phyloP scores from a whole-genome alignment of 2,113 vertebrate genomes.

The Cinclus cinclus region DNA sequence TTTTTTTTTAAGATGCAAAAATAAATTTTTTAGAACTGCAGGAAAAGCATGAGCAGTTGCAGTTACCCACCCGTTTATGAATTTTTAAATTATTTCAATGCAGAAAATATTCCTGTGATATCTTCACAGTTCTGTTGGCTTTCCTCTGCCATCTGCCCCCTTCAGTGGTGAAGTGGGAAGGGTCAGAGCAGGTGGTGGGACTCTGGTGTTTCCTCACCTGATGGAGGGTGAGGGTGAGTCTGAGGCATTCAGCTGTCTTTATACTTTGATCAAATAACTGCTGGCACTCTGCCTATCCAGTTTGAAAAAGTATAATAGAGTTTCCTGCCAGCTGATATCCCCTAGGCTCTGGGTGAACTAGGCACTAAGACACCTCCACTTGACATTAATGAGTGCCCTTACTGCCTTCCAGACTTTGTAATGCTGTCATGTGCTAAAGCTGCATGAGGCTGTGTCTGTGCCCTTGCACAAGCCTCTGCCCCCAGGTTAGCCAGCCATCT shows the following conservation, averaged over 20 bases:
- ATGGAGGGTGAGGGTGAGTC: not conserved
- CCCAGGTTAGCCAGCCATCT: not conserved
- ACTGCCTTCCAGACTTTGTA: not conserved
- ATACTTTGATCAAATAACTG: not conserved
- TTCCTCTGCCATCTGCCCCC: not conserved
- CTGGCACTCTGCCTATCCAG: not conserved
- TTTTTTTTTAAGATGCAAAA: not conserved
- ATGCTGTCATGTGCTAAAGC: not conserved
- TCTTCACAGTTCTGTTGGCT: not conserved
- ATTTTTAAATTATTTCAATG: not conserved
- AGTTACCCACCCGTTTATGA: not conserved
- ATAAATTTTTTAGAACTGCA: not conserved
- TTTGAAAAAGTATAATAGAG: accelerated
- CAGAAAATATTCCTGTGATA: not conserved
- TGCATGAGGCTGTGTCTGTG: not conserved
- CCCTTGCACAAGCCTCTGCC: not conserved
- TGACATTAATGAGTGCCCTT: not conserved
- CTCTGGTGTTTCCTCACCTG: not conserved
- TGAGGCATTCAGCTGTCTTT: not conserved
- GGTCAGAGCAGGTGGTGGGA: accelerated
- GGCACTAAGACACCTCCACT: not conserved
- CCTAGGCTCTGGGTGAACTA: not conserved
- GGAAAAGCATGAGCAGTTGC: not conserved
- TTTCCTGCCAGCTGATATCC: not conserved
- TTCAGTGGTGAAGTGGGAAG: not conserved